Base-by-base conservation (phyloP, 2,888 invertebrate species). In the Rhingia rostrata region DNA sequence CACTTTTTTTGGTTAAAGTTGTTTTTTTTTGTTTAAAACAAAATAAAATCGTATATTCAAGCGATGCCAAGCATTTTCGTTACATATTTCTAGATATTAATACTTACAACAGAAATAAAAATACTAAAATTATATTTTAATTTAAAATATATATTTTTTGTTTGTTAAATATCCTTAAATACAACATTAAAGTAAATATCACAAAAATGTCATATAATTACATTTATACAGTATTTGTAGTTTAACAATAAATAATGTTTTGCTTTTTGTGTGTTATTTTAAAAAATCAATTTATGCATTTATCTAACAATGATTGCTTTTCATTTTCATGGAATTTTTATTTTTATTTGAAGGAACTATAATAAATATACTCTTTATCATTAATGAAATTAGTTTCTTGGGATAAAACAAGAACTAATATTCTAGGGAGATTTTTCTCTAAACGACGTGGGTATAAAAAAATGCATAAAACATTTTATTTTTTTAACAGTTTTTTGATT, bases 61-160 rank as follows among this genome's bases (percentile, higher is more conserved):
- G 87, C 87, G 87, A 87, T 87, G 87, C 87, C 87, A 87, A 87
- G 87, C 87, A 87, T 87, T 87, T 82, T 82, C 58, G 22, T 67
- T 72, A 81, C 77, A 69, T 60, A 60, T 73, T 74, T 73, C 82
- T 73, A 78, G 51, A 70, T 63, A 74, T 43, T 56, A 43, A 63
- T 56, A 72, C 39, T 58, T 60, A 61, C 12, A 67, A 45, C 47
- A 67, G 2, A 43, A 74, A 73, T 37, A 67, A 69, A 73, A 73
- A 64, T 51, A 58, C 51, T 67, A 67, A 83, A 78, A 82, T 67
- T 63, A 82, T 51, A 51, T 35, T 56, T 43, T 14, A 72, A 82
- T 58, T 69, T 6, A 73, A 78, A 77, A 58, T 39, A 73, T 78
- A 72, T 74, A 14, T 66, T 45, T 70, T 66, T 79, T 60, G 49